These are phyloP conservation scores for Saxidomus purpurata DNA, from an alignment of 1,140 invertebrate genomes.

Conservation along the genomic window DNA sequence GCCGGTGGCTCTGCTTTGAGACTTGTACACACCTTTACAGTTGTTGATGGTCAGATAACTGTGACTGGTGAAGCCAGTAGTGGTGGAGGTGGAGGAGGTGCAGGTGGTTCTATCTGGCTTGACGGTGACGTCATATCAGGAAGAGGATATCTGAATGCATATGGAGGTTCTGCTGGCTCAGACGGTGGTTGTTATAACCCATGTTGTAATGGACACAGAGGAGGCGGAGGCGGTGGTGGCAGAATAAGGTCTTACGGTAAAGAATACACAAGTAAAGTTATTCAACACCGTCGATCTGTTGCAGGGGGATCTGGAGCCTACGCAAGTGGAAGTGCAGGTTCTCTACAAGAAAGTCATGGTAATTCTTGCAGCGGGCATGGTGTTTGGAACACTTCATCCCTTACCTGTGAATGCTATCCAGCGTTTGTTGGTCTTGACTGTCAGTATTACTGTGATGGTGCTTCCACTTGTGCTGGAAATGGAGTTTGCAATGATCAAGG, in stretches of 20 bases:
- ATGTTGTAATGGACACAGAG: conserved; percentile 70
- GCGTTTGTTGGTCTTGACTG: conserved; percentile 76
- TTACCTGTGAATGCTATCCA: conserved; percentile 67
- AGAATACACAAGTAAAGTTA: conserved; percentile 73
- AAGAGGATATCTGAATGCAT: conserved; percentile 73
- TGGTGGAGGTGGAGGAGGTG: conserved; percentile 76
- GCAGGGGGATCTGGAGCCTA: conserved; percentile 61
- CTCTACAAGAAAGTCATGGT: conserved; percentile 53
- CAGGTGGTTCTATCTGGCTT: conserved; percentile 79
- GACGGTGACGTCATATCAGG: conserved; percentile 76
- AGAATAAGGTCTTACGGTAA: conserved; percentile 72
- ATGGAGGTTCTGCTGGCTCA: conserved; percentile 70
- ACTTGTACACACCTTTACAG: conserved; percentile 61
- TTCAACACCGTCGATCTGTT: conserved; percentile 63
- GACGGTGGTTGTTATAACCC: conserved; percentile 60
- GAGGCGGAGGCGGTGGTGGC: conserved; percentile 78
- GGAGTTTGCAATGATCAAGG: conserved; percentile 74
- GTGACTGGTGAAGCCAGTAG: conserved; percentile 67
- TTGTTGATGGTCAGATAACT: conserved; percentile 73
- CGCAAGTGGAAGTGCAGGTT: conserved; percentile 54
- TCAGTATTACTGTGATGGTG: conserved; percentile 73
- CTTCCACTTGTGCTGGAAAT: conserved; percentile 69
- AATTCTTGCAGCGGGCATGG: conserved; percentile 75
- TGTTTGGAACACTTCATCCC: conserved; percentile 44
- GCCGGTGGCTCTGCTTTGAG: conserved; percentile 68